A percentile compares a stretch with the other conserved stretches of the same genome.
phyloP scores from a whole-genome alignment of 2,797 vertebrate genomes.

The Phrynocephalus guinanensis region DNA sequence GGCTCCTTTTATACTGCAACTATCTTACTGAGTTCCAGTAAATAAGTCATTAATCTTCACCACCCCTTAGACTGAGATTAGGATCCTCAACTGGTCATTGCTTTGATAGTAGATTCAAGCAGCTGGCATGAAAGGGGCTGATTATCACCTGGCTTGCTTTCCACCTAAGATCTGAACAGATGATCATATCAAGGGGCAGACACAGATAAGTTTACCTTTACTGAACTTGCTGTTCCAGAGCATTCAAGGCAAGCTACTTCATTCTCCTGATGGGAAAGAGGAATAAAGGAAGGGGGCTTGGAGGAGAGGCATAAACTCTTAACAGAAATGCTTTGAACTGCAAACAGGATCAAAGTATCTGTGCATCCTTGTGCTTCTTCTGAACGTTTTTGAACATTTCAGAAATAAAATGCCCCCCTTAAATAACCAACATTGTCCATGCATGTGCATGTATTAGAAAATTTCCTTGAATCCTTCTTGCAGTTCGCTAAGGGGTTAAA shows the following conservation, averaged over 20 bases:
- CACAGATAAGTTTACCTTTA: constrained; percentile 1
- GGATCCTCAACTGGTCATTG: not conserved
- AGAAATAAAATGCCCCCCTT: not conserved
- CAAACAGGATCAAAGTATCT: not conserved
- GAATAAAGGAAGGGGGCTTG: too few relatives aligned
- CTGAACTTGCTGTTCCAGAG: not conserved
- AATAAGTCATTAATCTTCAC: constrained; percentile 12
- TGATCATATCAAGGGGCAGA: constrained; percentile 25
- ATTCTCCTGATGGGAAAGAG: not conserved
- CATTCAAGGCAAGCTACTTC: not conserved
- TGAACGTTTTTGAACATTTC: not conserved
- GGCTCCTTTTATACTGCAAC: not conserved
- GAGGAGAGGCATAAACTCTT: not conserved
- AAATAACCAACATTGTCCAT: not conserved
- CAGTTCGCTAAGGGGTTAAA: not conserved
- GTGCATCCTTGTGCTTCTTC: constrained; percentile 5
- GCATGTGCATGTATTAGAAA: not conserved
- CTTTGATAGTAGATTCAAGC: not conserved
- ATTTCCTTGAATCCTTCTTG: not conserved
- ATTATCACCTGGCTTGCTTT: constrained; percentile 16
- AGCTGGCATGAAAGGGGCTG: not conserved
- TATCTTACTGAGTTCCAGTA: constrained; percentile 2
- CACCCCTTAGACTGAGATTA: constrained; percentile 3
- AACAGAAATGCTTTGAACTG: not conserved
- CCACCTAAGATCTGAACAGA: not conserved